A percentile compares a stretch with the other conserved stretches of the same genome.
Conservation (phyloP, 2,113 vertebrate genomes). For the Scophthalmus maximus region DNA sequence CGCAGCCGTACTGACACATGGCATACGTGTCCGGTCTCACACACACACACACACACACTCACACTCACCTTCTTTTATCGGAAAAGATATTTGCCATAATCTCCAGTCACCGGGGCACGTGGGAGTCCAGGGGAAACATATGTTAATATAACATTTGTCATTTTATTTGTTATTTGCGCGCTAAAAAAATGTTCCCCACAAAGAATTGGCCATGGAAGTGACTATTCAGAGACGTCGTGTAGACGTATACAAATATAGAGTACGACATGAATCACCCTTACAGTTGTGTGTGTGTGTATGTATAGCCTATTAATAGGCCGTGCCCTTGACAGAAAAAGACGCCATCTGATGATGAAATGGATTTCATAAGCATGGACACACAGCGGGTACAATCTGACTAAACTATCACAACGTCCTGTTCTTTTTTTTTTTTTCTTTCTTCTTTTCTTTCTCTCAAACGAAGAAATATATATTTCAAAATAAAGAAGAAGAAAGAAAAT, state of each 20-base stretch:
- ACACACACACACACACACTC: constrained; percentile 43
- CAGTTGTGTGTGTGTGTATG: no score
- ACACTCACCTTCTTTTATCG: neutral
- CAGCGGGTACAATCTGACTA: neutral
- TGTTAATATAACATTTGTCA: neutral
- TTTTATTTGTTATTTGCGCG: no score
- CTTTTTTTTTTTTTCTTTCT: neutral
- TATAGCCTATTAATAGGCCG: neutral
- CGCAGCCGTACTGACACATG: no score
- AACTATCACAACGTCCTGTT: neutral
- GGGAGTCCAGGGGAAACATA: no score
- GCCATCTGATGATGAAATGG: neutral
- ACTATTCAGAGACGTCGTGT: no score
- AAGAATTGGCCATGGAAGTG: no score
- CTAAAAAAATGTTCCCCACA: no score
- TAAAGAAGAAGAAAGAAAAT: neutral
- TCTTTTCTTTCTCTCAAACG: neutral
- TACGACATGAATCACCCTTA: no score
- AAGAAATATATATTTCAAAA: neutral
- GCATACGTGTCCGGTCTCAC: constrained; percentile 77
- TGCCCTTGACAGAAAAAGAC: neutral
- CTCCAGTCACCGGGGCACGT: neutral
- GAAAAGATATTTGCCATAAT: constrained; percentile 7
- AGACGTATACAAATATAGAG: no score
- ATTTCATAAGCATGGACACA: neutral